These are phyloP conservation scores for Graphium colonna DNA, from an alignment of 2,888 invertebrate genomes.

Conservation along the genomic window DNA sequence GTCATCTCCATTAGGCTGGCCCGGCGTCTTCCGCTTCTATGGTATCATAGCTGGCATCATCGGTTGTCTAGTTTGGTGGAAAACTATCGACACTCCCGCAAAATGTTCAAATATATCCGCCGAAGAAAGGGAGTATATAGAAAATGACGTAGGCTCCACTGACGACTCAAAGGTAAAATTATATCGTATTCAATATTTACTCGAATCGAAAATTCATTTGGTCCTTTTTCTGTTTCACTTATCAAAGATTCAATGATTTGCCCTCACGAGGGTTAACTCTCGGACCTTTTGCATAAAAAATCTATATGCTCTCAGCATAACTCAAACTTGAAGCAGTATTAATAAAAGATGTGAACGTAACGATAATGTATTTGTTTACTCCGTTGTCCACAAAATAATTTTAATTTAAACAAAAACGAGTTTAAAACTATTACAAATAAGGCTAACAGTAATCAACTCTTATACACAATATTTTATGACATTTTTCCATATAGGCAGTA, in stretches of 20 bases:
- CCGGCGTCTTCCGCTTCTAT: slow-evolving; percentile 87
- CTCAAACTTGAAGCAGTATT: too few relatives aligned
- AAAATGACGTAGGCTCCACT: slow-evolving; percentile 79
- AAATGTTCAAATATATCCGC: slow-evolving; percentile 82
- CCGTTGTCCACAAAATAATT: too few relatives aligned
- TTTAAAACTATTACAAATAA: too few relatives aligned
- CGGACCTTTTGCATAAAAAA: not conserved
- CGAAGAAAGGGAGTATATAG: slow-evolving; percentile 85
- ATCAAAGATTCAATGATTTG: not conserved
- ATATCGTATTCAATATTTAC: not conserved
- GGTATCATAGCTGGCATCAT: slow-evolving; percentile 82
- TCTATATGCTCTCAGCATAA: not conserved
- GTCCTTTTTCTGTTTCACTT: not conserved
- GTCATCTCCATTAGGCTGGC: slow-evolving; percentile 86
- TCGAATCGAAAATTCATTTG: not conserved
- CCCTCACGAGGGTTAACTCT: not conserved
- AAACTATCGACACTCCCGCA: slow-evolving; percentile 84
- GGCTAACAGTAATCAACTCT: too few relatives aligned
- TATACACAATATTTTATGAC: too few relatives aligned
- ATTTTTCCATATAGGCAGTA: too few relatives aligned
- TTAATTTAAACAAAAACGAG: too few relatives aligned
- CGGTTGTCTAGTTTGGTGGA: slow-evolving; percentile 74
- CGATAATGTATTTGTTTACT: too few relatives aligned
- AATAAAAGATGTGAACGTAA: too few relatives aligned
- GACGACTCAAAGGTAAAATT: slow-evolving; percentile 43